Base-by-base conservation (phyloP, 2,113 vertebrate species). In the Mesitornis unicolor region DNA sequence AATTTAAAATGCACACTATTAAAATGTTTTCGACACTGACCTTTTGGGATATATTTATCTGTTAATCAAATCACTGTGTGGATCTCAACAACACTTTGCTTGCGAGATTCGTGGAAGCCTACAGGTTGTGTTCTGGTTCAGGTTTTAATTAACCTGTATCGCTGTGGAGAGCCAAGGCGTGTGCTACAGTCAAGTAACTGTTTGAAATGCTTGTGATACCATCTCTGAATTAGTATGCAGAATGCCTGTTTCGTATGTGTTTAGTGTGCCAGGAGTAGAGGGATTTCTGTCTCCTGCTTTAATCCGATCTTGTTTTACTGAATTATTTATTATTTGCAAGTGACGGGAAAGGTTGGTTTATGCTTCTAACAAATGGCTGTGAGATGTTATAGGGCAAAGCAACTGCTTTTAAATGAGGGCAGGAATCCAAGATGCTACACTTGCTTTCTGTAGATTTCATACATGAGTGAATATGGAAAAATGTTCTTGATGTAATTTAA, bases 301-400 rank as follows among this genome's bases (percentile, higher is more conserved):
- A 78, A 85, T 61, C 64, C n/a, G 59, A 4, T 92, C 82, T 84
- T 80, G 42, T 79, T 86, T 94, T 93, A 77, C 74, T 91, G 89
- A 97, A 96, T 97, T 92, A 95, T 94, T 97, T 96, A 96, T 95
- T 92, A 70, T 61, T 89, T 87, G 61, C 84, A 90, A 96, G 75
- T 61, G 79, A 76, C 77, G 22, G 75, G 60, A 94, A 89, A 64
- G 67, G 73, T 76, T 57, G 56, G 68, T 29, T 84, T 5, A 6
- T 47, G 18, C 20, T 95, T 91, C 56, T 80, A 53, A 88, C 73
- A 83, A 94, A 77, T 36, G 26, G 18, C 59, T 65, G 59, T 65
- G 59, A 67, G 54, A 87, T 18, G 9, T 40, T 53, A 35, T 1
- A 42, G 36, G 16, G 59, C n/a, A 79, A 85, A 85, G 36, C 0